phyloP scores from a whole-genome alignment of 2,888 invertebrate genomes.

The Zaprionus lineosus region DNA sequence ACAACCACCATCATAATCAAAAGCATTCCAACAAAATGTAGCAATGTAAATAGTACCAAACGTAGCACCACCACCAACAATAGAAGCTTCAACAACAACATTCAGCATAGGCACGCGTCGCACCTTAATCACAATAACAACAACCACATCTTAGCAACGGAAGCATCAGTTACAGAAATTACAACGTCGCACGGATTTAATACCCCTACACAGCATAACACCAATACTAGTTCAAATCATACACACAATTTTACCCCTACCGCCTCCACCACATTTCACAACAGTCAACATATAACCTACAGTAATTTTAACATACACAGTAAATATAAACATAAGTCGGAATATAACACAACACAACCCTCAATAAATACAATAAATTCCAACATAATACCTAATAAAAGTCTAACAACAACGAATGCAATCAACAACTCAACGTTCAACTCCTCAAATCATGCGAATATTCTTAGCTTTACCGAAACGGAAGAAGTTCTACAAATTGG shows the following conservation, averaged over 20 bases:
- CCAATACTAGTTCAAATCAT: slow-evolving; percentile 34
- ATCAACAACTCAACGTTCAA: slow-evolving; percentile 76
- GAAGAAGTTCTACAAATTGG: slow-evolving; percentile 94
- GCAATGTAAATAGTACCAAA: slow-evolving; percentile 80
- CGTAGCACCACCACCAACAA: slow-evolving; percentile 60
- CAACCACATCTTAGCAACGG: slow-evolving; percentile 50
- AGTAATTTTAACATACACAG: slow-evolving; percentile 46
- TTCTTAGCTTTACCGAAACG: slow-evolving; percentile 89
- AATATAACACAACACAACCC: slow-evolving; percentile 50
- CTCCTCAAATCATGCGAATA: slow-evolving; percentile 81
- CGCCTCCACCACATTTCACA: slow-evolving; percentile 29
- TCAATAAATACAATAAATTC: slow-evolving; percentile 31
- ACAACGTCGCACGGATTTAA: slow-evolving; percentile 61
- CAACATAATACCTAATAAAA: slow-evolving; percentile 35
- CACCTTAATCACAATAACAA: slow-evolving; percentile 55
- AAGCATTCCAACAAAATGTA: slow-evolving; percentile 57
- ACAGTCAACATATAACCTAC: slow-evolving; percentile 39
- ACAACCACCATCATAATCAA: slow-evolving; percentile 51
- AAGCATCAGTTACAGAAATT: slow-evolving; percentile 39
- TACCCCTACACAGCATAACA: slow-evolving; percentile 37
- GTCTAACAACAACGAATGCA: slow-evolving; percentile 51
- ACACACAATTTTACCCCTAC: slow-evolving; percentile 36
- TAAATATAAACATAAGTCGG: slow-evolving; percentile 58
- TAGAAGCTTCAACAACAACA: slow-evolving; percentile 55
- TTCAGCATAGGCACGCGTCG: slow-evolving; percentile 54